A percentile compares a stretch with the other conserved stretches of the same genome.
Evolutionary conservation across 2,888 invertebrate species (phyloP).

Genomic region (Ectemnius cavifrons): DNA sequence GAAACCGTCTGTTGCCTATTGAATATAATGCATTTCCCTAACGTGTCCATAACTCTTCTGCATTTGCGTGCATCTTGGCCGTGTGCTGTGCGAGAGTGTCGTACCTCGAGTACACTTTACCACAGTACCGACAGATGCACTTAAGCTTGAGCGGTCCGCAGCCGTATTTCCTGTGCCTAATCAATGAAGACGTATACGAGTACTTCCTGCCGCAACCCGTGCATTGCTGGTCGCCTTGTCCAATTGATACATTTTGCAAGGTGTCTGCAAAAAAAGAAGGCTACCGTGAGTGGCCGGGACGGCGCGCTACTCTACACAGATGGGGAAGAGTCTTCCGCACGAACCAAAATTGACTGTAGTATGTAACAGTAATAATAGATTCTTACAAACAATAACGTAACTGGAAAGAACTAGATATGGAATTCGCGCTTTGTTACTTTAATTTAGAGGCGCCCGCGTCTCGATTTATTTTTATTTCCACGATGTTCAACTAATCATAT

Average conservation of each 20-base stretch:
- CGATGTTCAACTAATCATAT: too few relatives aligned
- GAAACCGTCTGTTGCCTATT: too few relatives aligned
- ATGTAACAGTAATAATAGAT: too few relatives aligned
- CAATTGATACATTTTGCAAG: conserved; percentile 46
- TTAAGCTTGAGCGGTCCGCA: conserved; percentile 70
- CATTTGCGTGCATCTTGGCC: conserved; percentile 54
- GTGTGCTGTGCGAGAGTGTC: conserved; percentile 70
- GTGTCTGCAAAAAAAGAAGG: conserved; percentile 67
- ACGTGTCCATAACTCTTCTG: background rate
- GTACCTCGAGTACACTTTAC: conserved; percentile 68
- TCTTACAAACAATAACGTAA: background rate
- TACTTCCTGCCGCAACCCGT: conserved; percentile 68
- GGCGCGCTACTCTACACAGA: background rate
- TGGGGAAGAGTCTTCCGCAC: too few relatives aligned
- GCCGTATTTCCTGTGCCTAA: conserved; percentile 71
- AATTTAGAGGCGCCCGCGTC: too few relatives aligned
- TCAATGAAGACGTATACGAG: conserved; percentile 71
- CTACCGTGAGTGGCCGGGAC: background rate
- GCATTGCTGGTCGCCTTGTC: conserved; percentile 62
- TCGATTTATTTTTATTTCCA: too few relatives aligned
- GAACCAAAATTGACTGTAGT: too few relatives aligned
- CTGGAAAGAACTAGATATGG: too few relatives aligned
- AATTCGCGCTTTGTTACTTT: too few relatives aligned
- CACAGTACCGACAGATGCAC: conserved; percentile 68
- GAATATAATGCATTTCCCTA: too few relatives aligned